Evolutionary conservation across 2,888 invertebrate species (phyloP).

Genomic region (Andrena minutula): DNA sequence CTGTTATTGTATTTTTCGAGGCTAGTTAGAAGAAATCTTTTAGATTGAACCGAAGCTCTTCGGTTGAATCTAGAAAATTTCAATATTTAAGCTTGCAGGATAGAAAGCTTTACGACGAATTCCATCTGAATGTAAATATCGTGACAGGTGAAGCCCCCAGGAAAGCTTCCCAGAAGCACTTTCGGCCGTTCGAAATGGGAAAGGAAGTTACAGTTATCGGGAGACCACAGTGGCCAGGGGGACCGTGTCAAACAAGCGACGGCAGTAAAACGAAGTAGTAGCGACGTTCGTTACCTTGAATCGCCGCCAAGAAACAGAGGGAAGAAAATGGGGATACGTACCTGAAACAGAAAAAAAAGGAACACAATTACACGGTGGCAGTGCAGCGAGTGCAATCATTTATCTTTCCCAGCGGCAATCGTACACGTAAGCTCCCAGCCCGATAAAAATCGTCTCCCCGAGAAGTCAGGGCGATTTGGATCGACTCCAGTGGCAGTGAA

Average conservation of each 20-base stretch:
- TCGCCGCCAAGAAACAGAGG: constrained; percentile 39
- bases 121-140: too few relatives aligned
- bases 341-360: constrained; percentile 74
- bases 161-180: too few relatives aligned
- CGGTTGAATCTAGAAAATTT: too few relatives aligned
- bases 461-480: constrained; percentile 78
- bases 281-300: constrained; percentile 56
- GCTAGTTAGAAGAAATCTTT: too few relatives aligned
- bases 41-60: too few relatives aligned
- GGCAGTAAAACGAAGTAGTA: constrained; percentile 5
- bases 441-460: constrained; percentile 66
- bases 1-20: constrained; percentile 1
- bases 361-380: constrained; percentile 21
- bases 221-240: background rate
- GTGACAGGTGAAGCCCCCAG: too few relatives aligned
- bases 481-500: constrained; percentile 76
- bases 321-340: constrained; percentile 71
- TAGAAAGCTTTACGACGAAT: too few relatives aligned
- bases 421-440: background rate
- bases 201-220: background rate
- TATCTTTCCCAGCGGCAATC: constrained; percentile 9
- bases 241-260: constrained; percentile 8
- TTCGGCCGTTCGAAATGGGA: background rate
- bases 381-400: constrained; percentile 13
- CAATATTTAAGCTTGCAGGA: too few relatives aligned